phyloP scores from a whole-genome alignment of 2,888 invertebrate species.

The Ophraella communa region DNA sequence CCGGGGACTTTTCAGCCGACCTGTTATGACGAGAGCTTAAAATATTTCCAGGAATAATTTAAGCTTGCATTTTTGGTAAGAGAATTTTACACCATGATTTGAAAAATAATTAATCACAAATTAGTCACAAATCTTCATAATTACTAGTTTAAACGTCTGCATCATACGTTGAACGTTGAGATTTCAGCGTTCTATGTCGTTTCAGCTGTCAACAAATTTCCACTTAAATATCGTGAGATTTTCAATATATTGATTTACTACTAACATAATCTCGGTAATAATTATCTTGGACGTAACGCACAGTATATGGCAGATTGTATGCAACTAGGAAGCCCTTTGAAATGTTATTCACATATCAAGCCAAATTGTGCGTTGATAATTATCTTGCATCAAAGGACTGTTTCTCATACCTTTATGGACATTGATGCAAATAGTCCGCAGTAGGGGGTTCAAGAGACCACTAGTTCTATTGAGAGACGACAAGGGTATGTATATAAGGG shows the following conservation, averaged over 20 bases:
- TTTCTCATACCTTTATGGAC: conserved; percentile 10
- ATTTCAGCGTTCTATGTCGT: no score
- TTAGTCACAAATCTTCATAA: no score
- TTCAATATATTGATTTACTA: conserved; percentile 1
- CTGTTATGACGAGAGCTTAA: no score
- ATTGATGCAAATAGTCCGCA: not conserved
- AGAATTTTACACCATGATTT: no score
- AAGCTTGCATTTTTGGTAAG: no score
- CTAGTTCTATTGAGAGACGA: not conserved
- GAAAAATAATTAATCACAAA: no score
- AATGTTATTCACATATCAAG: conserved; percentile 19
- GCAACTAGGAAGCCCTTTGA: conserved; percentile 17
- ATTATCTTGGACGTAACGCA: not conserved
- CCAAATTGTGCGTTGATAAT: conserved; percentile 22
- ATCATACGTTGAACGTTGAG: no score
- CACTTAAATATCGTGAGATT: no score
- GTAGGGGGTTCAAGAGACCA: not conserved
- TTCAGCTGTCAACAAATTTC: no score
- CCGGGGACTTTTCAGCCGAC: no score
- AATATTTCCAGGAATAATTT: no score
- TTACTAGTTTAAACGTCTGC: no score
- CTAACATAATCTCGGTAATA: not conserved
- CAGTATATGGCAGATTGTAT: conserved; percentile 1
- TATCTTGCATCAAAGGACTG: conserved; percentile 23
- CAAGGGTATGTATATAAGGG: not conserved